Evolutionary conservation across 2,888 invertebrate species (phyloP), one percentile per base, ranked within the genome.

Genomic region (Dynastes grantii): DNA sequence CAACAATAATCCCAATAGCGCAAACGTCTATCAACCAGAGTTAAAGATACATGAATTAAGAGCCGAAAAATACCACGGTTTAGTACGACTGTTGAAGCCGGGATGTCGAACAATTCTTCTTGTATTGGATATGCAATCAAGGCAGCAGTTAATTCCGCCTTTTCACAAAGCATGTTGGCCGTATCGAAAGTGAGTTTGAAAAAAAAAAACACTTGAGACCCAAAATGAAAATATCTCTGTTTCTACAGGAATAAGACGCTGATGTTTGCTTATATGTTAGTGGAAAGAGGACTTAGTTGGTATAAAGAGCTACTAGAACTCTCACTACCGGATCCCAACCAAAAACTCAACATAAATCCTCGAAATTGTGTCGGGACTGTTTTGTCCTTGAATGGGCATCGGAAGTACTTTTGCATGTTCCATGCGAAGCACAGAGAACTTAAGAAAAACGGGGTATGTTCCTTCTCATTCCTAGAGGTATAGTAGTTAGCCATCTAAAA

Each of bases 381-480:
- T 79, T 91, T 99, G 67, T 95, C 98, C 1, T 90, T 99, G 81
- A 99, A 99, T 90, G 98, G 99, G 32, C 97, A 97, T 90, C 92
- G 98, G 81, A 97, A 97, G 90, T 98, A 99, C 91, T 99, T 98
- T 91, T 98, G 98, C 89, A 98, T 99, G 91, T 99, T 98, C 90
- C 99, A 99, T 90, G 97, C 97, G 78, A 98, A 97, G 89, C 97
- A 98, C 89, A 96, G 96, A 0, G 97, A 97, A 90, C 91, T 92
- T 79, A 89, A 88, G 82, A 92, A 92, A 82, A 92, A 92, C 85
- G 92, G 93, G 65, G 92, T 92, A 76, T 94, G 93, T 91, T 80
- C 51, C 11, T 77, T 71, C 53, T 49, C 13, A 45, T 61, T 58
- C 9, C 9, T 45, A 8, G 65, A 45, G 37, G 65, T 65, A 65